These are phyloP conservation scores for Ceratoteleas bidentatus DNA, from an alignment of 1,140 invertebrate genomes.

Conservation along the genomic window DNA sequence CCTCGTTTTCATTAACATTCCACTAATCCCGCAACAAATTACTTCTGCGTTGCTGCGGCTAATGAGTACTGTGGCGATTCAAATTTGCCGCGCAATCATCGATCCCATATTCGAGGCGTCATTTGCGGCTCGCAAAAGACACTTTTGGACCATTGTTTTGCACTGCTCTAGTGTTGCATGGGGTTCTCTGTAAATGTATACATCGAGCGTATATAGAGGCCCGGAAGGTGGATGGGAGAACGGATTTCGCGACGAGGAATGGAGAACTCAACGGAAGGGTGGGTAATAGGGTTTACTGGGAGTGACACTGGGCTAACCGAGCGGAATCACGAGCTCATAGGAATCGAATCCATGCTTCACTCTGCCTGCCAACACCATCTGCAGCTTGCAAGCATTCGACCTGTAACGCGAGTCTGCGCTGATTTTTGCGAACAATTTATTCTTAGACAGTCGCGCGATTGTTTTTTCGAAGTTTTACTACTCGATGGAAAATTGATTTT, in stretches of 20 bases:
- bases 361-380: conserved; percentile 81
- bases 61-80: conserved; percentile 72
- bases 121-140: conserved; percentile 29
- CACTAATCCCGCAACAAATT: conserved; percentile 80
- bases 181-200: conserved; percentile 28
- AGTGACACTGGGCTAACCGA: conserved; percentile 81
- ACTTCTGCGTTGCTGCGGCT: conserved; percentile 76
- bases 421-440: conserved; percentile 54
- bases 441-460: conserved; percentile 16
- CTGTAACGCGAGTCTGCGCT: conserved; percentile 43
- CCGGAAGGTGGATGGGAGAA: conserved; percentile 54
- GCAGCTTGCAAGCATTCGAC: conserved; percentile 73
- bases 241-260: conserved; percentile 72
- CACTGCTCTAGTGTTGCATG: conserved; percentile 13
- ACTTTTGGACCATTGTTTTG: conserved; percentile 28
- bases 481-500: no score
- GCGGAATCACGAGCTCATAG: conserved; percentile 81
- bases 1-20: conserved; percentile 80
- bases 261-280: conserved; percentile 50
- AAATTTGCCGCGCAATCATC: conserved; percentile 71
- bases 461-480: neutral
- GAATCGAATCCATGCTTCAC: conserved; percentile 82
- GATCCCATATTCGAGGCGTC: conserved; percentile 54
- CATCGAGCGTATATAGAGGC: conserved; percentile 25
- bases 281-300: conserved; percentile 80